Evolutionary conservation across 1,140 invertebrate genomes (phyloP).

Genomic region (Maniola jurtina): DNA sequence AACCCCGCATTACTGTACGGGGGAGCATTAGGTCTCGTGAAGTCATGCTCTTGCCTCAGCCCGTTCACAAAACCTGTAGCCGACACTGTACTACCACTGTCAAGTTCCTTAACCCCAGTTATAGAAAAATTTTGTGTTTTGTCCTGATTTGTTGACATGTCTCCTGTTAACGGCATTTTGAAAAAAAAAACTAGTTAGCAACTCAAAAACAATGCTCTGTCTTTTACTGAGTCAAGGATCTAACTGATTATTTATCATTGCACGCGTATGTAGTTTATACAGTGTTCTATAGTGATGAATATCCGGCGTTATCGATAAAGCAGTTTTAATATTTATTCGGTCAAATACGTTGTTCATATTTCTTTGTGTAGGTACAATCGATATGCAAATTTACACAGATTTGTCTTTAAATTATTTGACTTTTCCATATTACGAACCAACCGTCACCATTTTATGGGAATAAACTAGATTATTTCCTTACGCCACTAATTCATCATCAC

Average conservation of each 20-base stretch:
- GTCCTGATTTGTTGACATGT: conserved; percentile 17
- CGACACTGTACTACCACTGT: conserved; percentile 1
- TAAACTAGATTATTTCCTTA: no score
- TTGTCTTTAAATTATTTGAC: no score
- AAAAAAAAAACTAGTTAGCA: background rate
- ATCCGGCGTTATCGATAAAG: background rate
- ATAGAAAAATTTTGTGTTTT: conserved; percentile 21
- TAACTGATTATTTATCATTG: background rate
- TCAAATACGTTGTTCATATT: no score
- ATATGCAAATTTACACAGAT: no score
- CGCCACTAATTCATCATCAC: no score
- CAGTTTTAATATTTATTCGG: no score
- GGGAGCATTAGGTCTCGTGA: conserved; percentile 11
- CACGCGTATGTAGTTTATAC: background rate
- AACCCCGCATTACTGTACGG: conserved; percentile 15
- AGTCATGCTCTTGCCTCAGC: conserved; percentile 8
- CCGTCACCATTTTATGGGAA: no score
- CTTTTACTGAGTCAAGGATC: background rate
- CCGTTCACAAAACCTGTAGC: conserved; percentile 11
- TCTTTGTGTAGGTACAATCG: no score
- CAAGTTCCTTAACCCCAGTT: conserved; percentile 15
- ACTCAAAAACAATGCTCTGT: background rate
- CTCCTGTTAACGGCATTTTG: conserved; percentile 23
- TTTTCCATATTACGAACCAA: no score
- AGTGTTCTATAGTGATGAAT: background rate